Base-by-base conservation (phyloP, 2,113 vertebrate genomes). In the Carollia perspicillata region DNA sequence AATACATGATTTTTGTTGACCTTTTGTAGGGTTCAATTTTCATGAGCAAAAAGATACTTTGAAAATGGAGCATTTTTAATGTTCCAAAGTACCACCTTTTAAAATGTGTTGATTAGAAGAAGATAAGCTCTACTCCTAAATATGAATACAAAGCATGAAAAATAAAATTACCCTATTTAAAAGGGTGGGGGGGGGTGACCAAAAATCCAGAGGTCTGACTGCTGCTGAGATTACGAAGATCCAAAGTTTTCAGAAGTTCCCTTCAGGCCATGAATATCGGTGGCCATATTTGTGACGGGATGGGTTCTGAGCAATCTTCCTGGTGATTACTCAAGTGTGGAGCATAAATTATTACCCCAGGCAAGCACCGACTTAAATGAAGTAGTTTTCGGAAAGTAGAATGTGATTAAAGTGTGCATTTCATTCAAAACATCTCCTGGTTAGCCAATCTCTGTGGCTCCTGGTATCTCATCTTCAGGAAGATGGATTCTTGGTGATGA, bases 401-500 rank as follows among this genome's bases (percentile, higher is more conserved):
- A 97, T 97, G 96, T 97, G 97, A 97, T 97, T 97, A 97, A 97
- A 97, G 89, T 93, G 84, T 96, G 97, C 94, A 97, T 97, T 96
- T 97, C 95, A 97, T 97, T 97, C 97, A 96, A 94, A 97, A 95
- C 93, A 93, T 95, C 91, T 97, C 97, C 95, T 90, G 88, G 95
- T 96, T 95, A 80, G 75, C 95, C 94, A 95, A 81, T 97, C 93
- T 97, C 71, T 0, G 0, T 80, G 42, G 90, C 97, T 97, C 95
- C 92, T 93, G 94, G 88, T 95, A 84, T 90, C 94, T 95, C 96
- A 89, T 97, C 96, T 93, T 94, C 81, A 83, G 88, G 68, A 95
- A 97, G 94, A 97, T 91, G 89, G 85, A 95, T 96, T 94, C 91
- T 93, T 91, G 95, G 93, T 83, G 81, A 85, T 96, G 90, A 96